Base-by-base conservation (phyloP, 1,140 invertebrate genomes). In the Drosophila chauvacae region DNA sequence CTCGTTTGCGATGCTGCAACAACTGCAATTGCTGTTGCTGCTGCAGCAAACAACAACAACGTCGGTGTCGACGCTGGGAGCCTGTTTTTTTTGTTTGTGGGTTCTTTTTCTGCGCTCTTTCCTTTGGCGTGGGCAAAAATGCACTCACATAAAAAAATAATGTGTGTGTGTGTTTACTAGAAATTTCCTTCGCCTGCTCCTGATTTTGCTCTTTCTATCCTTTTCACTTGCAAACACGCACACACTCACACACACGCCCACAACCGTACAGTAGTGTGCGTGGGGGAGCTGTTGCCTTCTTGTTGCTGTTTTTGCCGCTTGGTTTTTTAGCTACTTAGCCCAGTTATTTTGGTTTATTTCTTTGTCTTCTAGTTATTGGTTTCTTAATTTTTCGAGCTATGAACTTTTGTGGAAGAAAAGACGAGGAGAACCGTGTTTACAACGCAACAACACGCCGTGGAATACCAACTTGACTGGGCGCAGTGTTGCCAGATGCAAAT, bases 391-490 rank as follows among this genome's bases (percentile, higher is more conserved):
- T 48, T 35, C 20, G 51, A 61, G 39, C 42, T 74, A 33, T 63
- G 35, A 59, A 63, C 35, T 64, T 64, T 63, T 61, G 53, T 56
- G 42, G 57, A 58, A 58, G 28, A 28, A 47, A 59, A 45, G 42
- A 41, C 16, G 37, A 37, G 7, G 20, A 39, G 53, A 56, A 35
- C 73, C 78, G 82, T 77, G 44, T 41, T 33, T n/a, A 13, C 3
- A 30, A 68, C 45, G 62, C 4, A 20, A 77, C 45, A 60, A 78
- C 58, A 80, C 72, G 62, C 72, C 59, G 70, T 71, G 58, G 50
- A 75, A 70, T 72, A 61, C 77, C 58, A 74, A 84, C 72, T 85
- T 64, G 81, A 81, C 57, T 84, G 73, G 79, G 64, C 51, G 23
- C 26, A 26, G 26, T 26, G 26, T 26, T 26, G 26, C 26, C 26